Evolutionary conservation across 1,140 invertebrate genomes (phyloP).

Genomic region (Leguminivora glycinivorella): DNA sequence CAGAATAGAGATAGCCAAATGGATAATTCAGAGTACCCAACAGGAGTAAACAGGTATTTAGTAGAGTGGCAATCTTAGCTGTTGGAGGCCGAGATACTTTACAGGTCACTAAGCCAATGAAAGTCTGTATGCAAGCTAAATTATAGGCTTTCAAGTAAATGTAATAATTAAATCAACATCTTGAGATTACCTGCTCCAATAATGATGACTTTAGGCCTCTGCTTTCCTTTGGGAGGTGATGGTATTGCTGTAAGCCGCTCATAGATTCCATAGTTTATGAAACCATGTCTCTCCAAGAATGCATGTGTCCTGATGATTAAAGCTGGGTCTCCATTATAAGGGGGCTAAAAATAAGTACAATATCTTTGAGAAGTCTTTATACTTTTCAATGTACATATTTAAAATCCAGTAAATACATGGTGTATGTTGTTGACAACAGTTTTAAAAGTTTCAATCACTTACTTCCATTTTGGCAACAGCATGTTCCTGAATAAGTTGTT

Average conservation of each 20-base stretch:
- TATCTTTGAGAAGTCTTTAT: background rate
- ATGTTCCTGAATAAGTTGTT: conserved; percentile 92
- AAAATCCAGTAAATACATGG: too few relatives aligned
- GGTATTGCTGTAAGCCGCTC: conserved; percentile 89
- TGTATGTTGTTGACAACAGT: too few relatives aligned
- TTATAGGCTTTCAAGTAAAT: background rate
- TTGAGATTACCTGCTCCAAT: conserved; percentile 90
- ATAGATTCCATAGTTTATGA: conserved; percentile 99
- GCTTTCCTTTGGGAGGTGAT: conserved; percentile 82
- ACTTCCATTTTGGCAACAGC: conserved; percentile 89
- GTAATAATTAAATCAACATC: background rate
- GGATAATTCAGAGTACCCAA: too few relatives aligned
- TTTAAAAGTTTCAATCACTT: conserved; percentile 31
- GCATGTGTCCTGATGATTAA: conserved; percentile 92
- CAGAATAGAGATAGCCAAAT: too few relatives aligned
- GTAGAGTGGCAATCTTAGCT: too few relatives aligned
- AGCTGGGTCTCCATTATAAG: conserved; percentile 94
- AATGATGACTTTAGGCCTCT: conserved; percentile 94
- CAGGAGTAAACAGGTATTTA: too few relatives aligned
- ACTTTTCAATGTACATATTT: too few relatives aligned
- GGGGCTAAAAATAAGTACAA: conserved; percentile 75
- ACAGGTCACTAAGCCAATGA: too few relatives aligned
- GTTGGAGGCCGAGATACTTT: too few relatives aligned
- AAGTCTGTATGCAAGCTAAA: background rate
- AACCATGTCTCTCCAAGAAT: conserved; percentile 97